phyloP scores from a whole-genome alignment of 2,797 vertebrate genomes.

The Micromesistius poutassou region DNA sequence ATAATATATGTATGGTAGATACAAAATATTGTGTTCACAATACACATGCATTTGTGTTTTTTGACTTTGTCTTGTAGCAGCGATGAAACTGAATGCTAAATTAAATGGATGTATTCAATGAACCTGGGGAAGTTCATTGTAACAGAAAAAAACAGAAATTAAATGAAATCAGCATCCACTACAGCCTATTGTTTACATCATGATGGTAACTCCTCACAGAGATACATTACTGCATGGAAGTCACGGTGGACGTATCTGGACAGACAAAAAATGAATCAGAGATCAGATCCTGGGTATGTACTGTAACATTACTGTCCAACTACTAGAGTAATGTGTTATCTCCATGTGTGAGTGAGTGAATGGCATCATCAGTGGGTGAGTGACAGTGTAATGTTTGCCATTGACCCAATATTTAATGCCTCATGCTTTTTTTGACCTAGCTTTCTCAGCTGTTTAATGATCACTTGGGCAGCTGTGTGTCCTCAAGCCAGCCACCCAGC shows the following conservation, averaged over 20 bases:
- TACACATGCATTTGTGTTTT: too few relatives aligned
- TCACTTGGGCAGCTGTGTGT: constrained; percentile 32
- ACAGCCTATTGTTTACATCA: neutral
- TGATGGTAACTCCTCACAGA: constrained; percentile 5
- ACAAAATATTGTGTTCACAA: neutral
- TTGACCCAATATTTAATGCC: neutral
- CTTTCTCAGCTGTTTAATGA: constrained; percentile 41
- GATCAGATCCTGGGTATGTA: constrained; percentile 56
- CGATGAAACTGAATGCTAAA: neutral
- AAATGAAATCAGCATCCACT: too few relatives aligned
- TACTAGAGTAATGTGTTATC: neutral
- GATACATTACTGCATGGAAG: constrained; percentile 53
- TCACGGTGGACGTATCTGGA: constrained; percentile 45
- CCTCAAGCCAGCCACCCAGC: neutral
- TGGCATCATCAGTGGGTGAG: neutral
- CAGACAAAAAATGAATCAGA: constrained; percentile 20
- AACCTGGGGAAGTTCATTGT: too few relatives aligned
- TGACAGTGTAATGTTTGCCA: neutral
- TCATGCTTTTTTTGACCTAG: constrained; percentile 36
- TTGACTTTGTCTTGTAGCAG: neutral
- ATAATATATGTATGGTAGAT: neutral
- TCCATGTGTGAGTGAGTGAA: neutral
- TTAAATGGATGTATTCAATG: neutral
- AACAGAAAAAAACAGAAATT: too few relatives aligned
- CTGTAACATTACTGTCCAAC: neutral